These are phyloP conservation scores for Bubo scandiacus DNA, from an alignment of 2,113 vertebrate genomes.

Conservation along the genomic window DNA sequence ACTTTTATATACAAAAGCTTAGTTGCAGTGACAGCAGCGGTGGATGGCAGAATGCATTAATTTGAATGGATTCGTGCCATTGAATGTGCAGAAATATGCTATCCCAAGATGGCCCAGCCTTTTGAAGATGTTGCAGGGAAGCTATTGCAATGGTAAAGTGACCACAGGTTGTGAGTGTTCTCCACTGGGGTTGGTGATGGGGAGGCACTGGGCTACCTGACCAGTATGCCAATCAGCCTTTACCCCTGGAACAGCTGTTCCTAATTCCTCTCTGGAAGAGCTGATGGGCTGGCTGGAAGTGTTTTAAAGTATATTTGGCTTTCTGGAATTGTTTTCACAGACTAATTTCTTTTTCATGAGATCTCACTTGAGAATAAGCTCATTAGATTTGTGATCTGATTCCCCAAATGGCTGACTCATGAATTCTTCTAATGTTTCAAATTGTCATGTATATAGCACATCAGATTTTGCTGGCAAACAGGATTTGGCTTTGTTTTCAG, in stretches of 20 bases:
- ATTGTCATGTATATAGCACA: background rate
- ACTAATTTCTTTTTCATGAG: constrained; percentile 15
- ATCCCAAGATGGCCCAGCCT: background rate
- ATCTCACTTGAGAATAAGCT: constrained; percentile 41
- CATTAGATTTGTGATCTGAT: constrained; percentile 1
- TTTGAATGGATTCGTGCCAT: background rate
- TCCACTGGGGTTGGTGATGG: background rate
- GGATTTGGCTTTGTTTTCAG: background rate
- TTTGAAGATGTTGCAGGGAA: background rate
- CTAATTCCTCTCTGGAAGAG: background rate
- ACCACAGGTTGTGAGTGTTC: background rate
- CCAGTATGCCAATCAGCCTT: background rate
- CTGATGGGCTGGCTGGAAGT: background rate
- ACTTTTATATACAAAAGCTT: background rate
- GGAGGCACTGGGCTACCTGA: background rate
- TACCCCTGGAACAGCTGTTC: background rate
- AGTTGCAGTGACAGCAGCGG: background rate
- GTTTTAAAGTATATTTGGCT: background rate
- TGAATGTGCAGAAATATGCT: background rate
- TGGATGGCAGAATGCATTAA: background rate
- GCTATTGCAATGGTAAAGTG: rapidly evolving
- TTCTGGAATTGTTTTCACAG: constrained; percentile 43
- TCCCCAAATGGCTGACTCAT: background rate
- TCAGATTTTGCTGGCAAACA: constrained; percentile 10
- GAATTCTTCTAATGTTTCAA: constrained; percentile 26